Evolutionary conservation across 2,113 vertebrate genomes (phyloP), one percentile per base, ranked within the genome.

Genomic region (Ellobius talpinus): DNA sequence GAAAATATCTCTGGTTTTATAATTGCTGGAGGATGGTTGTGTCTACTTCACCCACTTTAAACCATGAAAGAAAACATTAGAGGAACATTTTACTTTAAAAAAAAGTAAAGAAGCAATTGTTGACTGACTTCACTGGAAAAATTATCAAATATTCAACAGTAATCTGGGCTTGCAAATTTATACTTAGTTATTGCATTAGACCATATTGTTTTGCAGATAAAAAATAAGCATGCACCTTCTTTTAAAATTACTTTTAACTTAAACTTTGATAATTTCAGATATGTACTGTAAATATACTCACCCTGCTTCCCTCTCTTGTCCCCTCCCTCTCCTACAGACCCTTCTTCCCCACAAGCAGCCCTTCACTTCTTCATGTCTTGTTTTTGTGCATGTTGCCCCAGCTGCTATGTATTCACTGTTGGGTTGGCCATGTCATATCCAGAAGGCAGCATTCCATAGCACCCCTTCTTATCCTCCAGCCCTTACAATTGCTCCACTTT

Each of bases 51-150:
- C 36, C 39, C 45, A 82, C 29, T n/a, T 74, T 81, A 77, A 78
- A 97, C 2, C 26, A 47, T 4, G 74, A 31, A 76, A 65, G 66
- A 68, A 81, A 93, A 45, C 14, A 84, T 19, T 4, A 31, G 52
- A 87, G n/a, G 26, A 55, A 77, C 7, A 63, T 42, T 50, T 87
- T 39, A 68, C 21, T 39, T 29, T 39, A n/a, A 52, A 31, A 66
- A 26, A 8, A 73, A 8, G 24, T 17, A 12, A 52, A 12, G 26
- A 36, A 50, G 42, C 70, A 74, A 55, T 0, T 70, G 2, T 78
- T 45, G 65, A 50, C 73, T 47, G 13, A 91, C 33, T 92, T 90
- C 26, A 82, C 31, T 50, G 74, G 58, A 91, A 68, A 91, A 95
- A 66, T 70, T 94, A 82, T 50, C 9, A 95, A 65, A 36, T 61